Evolutionary conservation across 2,797 vertebrate genomes (phyloP).

Genomic region (Loriculus beryllinus): DNA sequence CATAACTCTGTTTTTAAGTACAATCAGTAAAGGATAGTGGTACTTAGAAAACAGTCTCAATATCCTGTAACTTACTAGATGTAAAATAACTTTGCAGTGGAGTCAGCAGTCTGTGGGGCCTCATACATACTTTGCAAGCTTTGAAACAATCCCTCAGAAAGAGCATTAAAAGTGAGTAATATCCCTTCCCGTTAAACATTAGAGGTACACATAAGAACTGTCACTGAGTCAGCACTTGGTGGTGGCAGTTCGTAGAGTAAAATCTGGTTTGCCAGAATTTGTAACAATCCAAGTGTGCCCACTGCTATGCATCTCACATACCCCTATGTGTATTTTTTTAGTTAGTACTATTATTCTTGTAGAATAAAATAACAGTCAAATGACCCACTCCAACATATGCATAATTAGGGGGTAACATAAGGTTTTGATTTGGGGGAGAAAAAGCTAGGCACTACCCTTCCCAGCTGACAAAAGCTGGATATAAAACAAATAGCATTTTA

Average conservation of each 20-base stretch:
- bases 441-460: not conserved
- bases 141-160: constrained; percentile 23
- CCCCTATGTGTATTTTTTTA: not conserved
- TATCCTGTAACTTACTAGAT: constrained; percentile 14
- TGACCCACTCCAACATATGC: not conserved
- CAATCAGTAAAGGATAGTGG: not conserved
- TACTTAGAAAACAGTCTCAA: constrained; percentile 32
- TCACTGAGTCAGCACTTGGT: constrained; percentile 31
- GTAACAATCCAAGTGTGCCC: not conserved
- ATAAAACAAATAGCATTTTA: not conserved
- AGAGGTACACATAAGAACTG: constrained; percentile 12
- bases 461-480: not conserved
- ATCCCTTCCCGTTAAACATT: constrained; percentile 42
- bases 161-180: constrained; percentile 12
- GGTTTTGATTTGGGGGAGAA: not conserved
- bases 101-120: constrained; percentile 35
- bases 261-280: constrained; percentile 7
- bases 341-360: not conserved
- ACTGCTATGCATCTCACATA: not conserved
- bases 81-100: constrained; percentile 5
- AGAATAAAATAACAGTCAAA: not conserved
- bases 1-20: not conserved
- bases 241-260: constrained; percentile 18
- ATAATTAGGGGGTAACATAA: not conserved
- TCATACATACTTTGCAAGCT: not conserved